Conservation (phyloP, 2,797 vertebrate genomes). For the Lates japonicus region DNA sequence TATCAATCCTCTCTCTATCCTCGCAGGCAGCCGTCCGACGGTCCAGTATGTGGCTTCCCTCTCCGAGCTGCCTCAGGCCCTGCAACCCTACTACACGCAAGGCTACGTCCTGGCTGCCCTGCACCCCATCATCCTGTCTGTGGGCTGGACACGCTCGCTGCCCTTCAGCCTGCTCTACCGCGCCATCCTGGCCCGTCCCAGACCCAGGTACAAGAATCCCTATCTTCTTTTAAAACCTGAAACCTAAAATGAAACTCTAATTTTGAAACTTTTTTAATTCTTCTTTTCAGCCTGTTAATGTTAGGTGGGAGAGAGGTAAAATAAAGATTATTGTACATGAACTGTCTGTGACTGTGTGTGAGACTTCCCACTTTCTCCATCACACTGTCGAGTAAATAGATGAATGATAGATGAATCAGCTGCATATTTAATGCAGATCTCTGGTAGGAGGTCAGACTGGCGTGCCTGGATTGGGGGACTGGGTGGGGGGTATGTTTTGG, state of each 20-base stretch:
- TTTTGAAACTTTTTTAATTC: too few relatives aligned
- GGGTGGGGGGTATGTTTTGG: conserved; percentile 37
- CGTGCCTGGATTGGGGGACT: conserved; percentile 31
- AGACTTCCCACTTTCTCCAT: conserved; percentile 10
- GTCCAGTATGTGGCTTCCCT: conserved; percentile 93
- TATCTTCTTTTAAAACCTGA: not conserved
- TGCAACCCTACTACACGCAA: conserved; percentile 94
- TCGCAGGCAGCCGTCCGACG: conserved; percentile 88
- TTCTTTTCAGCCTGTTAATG: too few relatives aligned
- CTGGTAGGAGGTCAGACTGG: conserved; percentile 61
- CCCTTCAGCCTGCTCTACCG: conserved; percentile 94
- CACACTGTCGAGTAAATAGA: conserved; percentile 62
- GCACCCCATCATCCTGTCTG: conserved; percentile 93
- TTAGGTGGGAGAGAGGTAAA: too few relatives aligned
- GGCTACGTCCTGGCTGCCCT: conserved; percentile 91
- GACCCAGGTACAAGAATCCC: conserved; percentile 85
- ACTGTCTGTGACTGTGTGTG: not conserved
- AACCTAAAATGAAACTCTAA: too few relatives aligned
- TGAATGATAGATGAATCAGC: conserved; percentile 77
- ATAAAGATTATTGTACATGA: too few relatives aligned
- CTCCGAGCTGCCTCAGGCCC: conserved; percentile 90
- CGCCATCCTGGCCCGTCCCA: conserved; percentile 89
- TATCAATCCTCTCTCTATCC: not conserved
- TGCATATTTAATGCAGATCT: conserved; percentile 77
- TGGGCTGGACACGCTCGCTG: conserved; percentile 87